Evolutionary conservation across 2,797 vertebrate species (phyloP).

Genomic region (Myotis daubentonii): DNA sequence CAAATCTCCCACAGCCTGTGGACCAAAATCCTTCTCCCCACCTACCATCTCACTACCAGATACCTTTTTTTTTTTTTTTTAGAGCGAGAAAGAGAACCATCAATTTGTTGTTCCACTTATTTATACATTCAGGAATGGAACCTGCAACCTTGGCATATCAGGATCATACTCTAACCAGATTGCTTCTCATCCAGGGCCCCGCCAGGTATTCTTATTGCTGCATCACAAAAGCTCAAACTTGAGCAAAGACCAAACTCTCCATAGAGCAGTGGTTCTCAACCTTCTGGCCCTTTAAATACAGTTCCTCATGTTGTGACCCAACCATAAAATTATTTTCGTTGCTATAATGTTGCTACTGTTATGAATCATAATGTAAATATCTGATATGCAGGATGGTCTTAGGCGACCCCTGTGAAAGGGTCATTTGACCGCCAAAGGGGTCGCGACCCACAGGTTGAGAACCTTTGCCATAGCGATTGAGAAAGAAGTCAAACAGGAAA

Average conservation of each 20-base stretch:
- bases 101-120: neutral
- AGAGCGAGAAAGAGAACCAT: neutral
- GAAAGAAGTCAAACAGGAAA: neutral
- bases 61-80: neutral
- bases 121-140: neutral
- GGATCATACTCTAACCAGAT: neutral
- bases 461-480: neutral
- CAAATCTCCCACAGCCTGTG: neutral
- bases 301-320: too few species aligned
- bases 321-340: too few species aligned
- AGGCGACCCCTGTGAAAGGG: too few species aligned
- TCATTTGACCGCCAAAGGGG: too few species aligned
- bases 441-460: too few species aligned
- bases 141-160: neutral
- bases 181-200: neutral
- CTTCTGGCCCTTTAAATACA: too few species aligned
- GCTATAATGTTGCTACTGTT: too few species aligned
- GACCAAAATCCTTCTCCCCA: neutral
- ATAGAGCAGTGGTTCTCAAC: too few species aligned
- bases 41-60: accelerated
- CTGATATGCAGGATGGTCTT: too few species aligned
- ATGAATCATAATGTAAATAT: too few species aligned
- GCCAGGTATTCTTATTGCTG: neutral
- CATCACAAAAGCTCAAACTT: neutral
- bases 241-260: neutral